Evolutionary conservation across 2,888 invertebrate genomes (phyloP).

Genomic region (Nyleta sp.): DNA sequence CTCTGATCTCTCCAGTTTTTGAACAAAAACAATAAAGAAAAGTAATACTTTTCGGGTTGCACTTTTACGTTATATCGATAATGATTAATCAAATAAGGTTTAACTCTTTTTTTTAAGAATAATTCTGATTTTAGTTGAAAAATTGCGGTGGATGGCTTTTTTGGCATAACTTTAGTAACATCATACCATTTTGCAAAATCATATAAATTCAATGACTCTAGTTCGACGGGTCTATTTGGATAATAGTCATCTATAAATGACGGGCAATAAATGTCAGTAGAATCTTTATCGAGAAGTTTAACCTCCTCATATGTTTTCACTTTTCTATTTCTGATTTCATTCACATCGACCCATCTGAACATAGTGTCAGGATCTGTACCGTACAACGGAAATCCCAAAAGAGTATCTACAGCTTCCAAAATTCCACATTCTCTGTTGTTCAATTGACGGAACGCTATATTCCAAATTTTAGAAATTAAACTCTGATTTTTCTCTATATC

Average conservation of each 20-base stretch:
- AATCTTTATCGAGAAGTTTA: background rate
- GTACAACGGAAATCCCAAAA: slow-evolving; percentile 70
- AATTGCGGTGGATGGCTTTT: background rate
- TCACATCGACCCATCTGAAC: slow-evolving; percentile 5
- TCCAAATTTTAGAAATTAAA: slow-evolving; percentile 9
- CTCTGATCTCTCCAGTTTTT: slow-evolving; percentile 69
- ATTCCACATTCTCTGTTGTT: slow-evolving; percentile 73
- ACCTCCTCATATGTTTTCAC: background rate
- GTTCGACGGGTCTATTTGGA: background rate
- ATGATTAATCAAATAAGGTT: slow-evolving; percentile 72
- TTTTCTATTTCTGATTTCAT: slow-evolving; percentile 7
- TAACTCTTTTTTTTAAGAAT: slow-evolving; percentile 61
- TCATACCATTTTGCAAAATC: slow-evolving; percentile 21
- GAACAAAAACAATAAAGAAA: slow-evolving; percentile 68
- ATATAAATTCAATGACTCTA: background rate
- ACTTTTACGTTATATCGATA: slow-evolving; percentile 66
- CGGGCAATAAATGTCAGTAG: slow-evolving; percentile 9
- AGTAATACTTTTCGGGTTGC: slow-evolving; percentile 71
- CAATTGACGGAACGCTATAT: slow-evolving; percentile 33
- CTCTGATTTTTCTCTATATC: slow-evolving; percentile 7
- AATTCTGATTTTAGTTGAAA: background rate
- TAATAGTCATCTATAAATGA: background rate
- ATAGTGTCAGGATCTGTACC: slow-evolving; percentile 2
- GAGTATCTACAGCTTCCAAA: slow-evolving; percentile 74
- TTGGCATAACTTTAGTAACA: background rate